Evolutionary conservation across 2,797 vertebrate species (phyloP).

Genomic region (Amniataba percoides): DNA sequence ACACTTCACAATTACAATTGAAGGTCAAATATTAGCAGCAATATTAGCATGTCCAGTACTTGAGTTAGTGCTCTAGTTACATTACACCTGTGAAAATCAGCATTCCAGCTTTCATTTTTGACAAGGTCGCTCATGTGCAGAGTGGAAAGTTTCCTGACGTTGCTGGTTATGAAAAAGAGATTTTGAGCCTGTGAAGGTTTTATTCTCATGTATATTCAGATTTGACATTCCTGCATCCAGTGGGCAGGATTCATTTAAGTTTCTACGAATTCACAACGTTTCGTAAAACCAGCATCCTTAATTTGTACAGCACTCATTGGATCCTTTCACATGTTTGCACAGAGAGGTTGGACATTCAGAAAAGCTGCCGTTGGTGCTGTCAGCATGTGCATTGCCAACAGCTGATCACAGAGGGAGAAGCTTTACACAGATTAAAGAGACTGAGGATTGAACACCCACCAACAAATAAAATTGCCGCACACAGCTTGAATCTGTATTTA

Average conservation of each 20-base stretch:
- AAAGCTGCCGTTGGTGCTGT: background rate
- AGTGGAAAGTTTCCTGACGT: background rate
- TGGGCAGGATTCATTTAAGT: background rate
- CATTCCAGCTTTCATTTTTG: background rate
- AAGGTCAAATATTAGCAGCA: no score
- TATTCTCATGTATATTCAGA: background rate
- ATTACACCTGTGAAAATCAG: background rate
- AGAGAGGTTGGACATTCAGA: background rate
- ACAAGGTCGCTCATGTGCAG: background rate
- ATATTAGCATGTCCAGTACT: background rate
- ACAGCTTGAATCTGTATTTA: slow-evolving; percentile 10
- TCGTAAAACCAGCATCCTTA: background rate
- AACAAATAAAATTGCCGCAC: slow-evolving; percentile 15
- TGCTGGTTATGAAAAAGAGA: background rate
- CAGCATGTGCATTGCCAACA: slow-evolving; percentile 8
- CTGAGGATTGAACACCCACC: slow-evolving; percentile 23
- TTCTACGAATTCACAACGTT: background rate
- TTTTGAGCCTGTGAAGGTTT: background rate
- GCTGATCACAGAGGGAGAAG: slow-evolving; percentile 27
- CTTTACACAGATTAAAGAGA: slow-evolving; percentile 43
- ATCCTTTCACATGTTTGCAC: background rate
- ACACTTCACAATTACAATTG: no score
- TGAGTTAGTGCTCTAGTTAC: background rate
- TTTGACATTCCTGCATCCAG: background rate
- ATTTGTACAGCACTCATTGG: background rate